A percentile compares a stretch with the other conserved stretches of the same genome.
Evolutionary conservation across 2,888 invertebrate species (phyloP).

Genomic region (Latrodectus elegans): DNA sequence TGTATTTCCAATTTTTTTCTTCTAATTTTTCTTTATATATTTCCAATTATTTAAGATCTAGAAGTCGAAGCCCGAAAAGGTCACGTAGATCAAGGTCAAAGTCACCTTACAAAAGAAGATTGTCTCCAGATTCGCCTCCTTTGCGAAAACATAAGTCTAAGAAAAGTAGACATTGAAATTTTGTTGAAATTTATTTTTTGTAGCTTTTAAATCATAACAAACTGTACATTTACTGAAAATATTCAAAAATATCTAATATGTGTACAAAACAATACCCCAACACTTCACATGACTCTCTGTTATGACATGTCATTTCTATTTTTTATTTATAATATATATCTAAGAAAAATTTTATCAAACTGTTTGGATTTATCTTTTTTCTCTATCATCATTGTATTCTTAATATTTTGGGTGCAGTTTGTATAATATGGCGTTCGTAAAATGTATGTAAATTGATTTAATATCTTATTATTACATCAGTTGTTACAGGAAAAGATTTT

Average conservation of each 20-base stretch:
- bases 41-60: constrained; percentile 55
- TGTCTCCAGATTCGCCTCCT: constrained; percentile 68
- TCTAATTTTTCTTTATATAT: no score
- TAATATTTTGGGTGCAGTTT: no score
- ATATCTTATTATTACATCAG: no score
- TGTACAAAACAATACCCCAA: constrained; percentile 21
- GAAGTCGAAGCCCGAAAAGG: constrained; percentile 71
- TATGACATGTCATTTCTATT: neutral
- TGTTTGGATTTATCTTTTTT: no score
- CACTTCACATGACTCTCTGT: constrained; percentile 22
- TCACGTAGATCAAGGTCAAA: constrained; percentile 66
- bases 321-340: no score
- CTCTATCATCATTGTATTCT: no score
- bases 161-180: constrained; percentile 70
- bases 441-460: no score
- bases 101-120: constrained; percentile 69
- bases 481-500: no score
- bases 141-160: constrained; percentile 70
- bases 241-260: constrained; percentile 10
- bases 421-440: no score
- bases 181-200: constrained; percentile 8
- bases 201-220: constrained; percentile 14
- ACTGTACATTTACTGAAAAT: constrained; percentile 14
- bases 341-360: no score
- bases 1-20: no score